Conservation (phyloP, 2,797 vertebrate species). For the Oceanodroma leucorhoa region DNA sequence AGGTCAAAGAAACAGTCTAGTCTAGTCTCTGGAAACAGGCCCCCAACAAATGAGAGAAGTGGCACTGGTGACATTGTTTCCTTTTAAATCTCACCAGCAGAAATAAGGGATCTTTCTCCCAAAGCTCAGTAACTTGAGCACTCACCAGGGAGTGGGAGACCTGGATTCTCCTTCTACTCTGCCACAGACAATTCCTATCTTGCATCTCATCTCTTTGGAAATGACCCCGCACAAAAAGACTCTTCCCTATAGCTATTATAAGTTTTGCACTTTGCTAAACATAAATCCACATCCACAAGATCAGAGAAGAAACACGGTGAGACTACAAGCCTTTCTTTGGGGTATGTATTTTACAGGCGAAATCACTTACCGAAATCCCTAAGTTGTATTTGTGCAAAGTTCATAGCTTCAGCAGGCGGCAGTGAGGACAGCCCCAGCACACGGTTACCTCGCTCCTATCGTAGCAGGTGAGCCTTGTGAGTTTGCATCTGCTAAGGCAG, state of each 20-base stretch:
- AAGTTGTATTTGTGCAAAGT: fast-evolving
- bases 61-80: background rate
- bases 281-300: background rate
- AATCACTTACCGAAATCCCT: background rate
- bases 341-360: background rate
- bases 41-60: background rate
- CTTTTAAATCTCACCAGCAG: background rate
- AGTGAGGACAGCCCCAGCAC: background rate
- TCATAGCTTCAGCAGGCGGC: fast-evolving
- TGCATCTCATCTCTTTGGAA: background rate
- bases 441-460: background rate
- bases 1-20: background rate
- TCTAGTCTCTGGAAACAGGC: background rate
- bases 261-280: background rate
- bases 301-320: background rate
- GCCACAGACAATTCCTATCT: background rate
- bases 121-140: background rate
- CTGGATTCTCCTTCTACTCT: background rate
- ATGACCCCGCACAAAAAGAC: background rate
- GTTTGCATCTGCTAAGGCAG: background rate
- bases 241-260: background rate
- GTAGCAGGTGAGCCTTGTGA: background rate
- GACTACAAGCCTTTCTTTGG: background rate
- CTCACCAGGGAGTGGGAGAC: background rate
- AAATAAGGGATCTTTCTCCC: background rate